Evolutionary conservation across 2,797 vertebrate species (phyloP), one percentile per base, ranked within the genome.

Genomic region (Meriones psammophilus): DNA sequence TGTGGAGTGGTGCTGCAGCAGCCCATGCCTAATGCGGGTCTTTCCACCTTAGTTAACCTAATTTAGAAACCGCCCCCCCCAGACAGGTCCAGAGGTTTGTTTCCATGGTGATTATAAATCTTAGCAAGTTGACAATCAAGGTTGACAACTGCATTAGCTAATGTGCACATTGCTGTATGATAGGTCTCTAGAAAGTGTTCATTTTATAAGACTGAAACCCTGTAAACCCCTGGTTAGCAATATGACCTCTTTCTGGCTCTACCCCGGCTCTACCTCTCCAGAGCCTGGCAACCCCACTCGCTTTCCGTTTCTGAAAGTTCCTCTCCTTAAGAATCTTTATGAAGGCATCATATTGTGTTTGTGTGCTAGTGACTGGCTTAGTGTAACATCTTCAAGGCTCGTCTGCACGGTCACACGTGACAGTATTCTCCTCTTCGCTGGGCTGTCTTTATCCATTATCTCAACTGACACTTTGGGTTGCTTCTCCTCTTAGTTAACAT

Each of bases 201-300:
- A 58, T 58, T 58, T 58, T 73, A 58, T 5, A 28, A 22, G 24
- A 69, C 1, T 26, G 30, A 39, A 73, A 39, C n/a, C 36, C 68
- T 22, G 17, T 5, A 30, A 73, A 42, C 36, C 54, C 8, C 9
- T 8, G 28, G 3, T 15, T 28, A 73, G 36, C 24, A 42, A 20
- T 28, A 17, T 33, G 86, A 13, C 9, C 15, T 36, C 54, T 42
- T 30, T 74, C n/a, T n/a, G 7, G 8, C 22, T n/a, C 22, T 15
- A 0, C 3, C 54, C n/a, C 26, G 7, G 8, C 22, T n/a, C 22
- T 15, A 0, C 3, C 54, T 36, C 26, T 36, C 18, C 26, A 60
- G 69, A 73, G n/a, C 14, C 50, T 36, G n/a, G 33, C 1, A 39
- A 4, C 33, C 42, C 2, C 2, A 71, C 54, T 60, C 1, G 12